Evolutionary conservation across 2,797 vertebrate species (phyloP), one percentile per base, ranked within the genome.

Genomic region (Syngnathus rostellatus): DNA sequence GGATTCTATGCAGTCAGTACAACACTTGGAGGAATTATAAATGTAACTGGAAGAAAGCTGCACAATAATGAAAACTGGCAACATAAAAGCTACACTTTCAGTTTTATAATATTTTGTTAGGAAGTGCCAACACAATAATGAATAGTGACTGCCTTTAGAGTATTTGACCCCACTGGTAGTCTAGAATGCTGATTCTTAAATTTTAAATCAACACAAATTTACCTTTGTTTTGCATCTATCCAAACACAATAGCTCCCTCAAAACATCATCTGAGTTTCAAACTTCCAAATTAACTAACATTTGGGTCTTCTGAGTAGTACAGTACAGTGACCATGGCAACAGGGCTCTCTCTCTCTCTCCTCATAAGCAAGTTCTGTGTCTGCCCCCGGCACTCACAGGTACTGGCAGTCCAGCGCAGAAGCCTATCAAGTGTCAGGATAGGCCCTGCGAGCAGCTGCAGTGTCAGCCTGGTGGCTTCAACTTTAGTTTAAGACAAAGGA

Each of bases 371-470:
- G 19, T 57, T 66, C 40, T 53, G 67, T 41, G 7, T 39, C 39
- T 61, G 62, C 69, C 69, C 58, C 58, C 68, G 60, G 45, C 11
- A 65, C 62, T 25, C 23, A 3, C 16, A 6, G 63, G 72, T 66
- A 68, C 48, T 59, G 60, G 21, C 58, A 73, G 66, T 71, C 74
- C 62, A 68, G 70, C 58, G 63, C 65, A 69, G 69, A 62, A 68
- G 65, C 79, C 71, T 73, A 71, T 83, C 75, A 82, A 79, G 77
- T 83, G 72, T 65, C 69, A 80, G 82, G 76, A 82, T 73, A 79
- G 77, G 81, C 74, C 77, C 78, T 78, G 71, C 16, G 74, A 76
- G 37, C 76, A 72, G 68, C 69, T 71, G 66, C 70, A 67, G 67
- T 58, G 58, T 63, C 57, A 70, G 60, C 72, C 41, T 64, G 66